Conservation (phyloP, 1,140 invertebrate genomes). For the Hyles euphorbiae region DNA sequence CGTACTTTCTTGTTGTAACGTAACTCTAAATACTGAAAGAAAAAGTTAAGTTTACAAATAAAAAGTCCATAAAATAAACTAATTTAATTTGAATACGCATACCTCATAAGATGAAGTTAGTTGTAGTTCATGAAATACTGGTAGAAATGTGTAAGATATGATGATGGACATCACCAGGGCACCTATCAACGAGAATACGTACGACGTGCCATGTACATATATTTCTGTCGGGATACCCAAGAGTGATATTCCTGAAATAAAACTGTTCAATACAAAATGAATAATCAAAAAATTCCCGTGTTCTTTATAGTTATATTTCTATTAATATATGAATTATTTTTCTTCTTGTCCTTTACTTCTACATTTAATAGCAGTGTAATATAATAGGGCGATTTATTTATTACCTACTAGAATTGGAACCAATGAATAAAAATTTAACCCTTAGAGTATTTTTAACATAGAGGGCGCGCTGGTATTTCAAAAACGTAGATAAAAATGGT, state of each 20-base stretch:
- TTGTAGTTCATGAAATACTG: slow-evolving; percentile 87
- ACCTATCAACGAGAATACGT: slow-evolving; percentile 79
- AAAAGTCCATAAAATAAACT: background rate
- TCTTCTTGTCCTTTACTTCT: too few relatives aligned
- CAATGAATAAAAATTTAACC: too few relatives aligned
- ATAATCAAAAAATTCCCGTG: too few relatives aligned
- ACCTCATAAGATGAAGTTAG: slow-evolving; percentile 91
- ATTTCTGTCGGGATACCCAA: slow-evolving; percentile 88
- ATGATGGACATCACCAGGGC: slow-evolving; percentile 80
- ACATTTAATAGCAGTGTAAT: too few relatives aligned
- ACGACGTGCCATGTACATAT: slow-evolving; percentile 87
- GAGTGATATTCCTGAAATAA: slow-evolving; percentile 79
- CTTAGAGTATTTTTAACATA: too few relatives aligned
- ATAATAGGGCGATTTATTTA: too few relatives aligned
- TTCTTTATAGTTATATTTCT: background rate
- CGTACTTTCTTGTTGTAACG: slow-evolving; percentile 84
- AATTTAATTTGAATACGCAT: slow-evolving; percentile 13
- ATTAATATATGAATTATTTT: too few relatives aligned
- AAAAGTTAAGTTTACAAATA: slow-evolving; percentile 6
- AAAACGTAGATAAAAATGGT: too few relatives aligned
- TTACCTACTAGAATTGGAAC: too few relatives aligned
- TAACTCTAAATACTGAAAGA: slow-evolving; percentile 85
- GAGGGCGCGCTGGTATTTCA: too few relatives aligned
- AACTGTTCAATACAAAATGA: slow-evolving; percentile 53
- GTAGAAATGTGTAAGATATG: slow-evolving; percentile 83